Conservation (phyloP, 2,113 vertebrate genomes). For the Pachycephala philippinensis region DNA sequence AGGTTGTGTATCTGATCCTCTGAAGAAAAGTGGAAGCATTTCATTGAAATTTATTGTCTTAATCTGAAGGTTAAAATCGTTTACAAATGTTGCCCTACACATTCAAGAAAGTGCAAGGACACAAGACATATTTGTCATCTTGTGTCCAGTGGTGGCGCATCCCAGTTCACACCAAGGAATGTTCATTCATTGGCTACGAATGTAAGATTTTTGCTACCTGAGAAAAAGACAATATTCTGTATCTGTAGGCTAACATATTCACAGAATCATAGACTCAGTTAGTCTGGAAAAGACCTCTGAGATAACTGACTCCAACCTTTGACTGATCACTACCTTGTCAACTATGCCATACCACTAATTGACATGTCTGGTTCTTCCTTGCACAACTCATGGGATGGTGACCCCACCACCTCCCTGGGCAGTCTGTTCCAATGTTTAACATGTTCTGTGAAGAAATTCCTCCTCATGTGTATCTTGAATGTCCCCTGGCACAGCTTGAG, state of each 20-base stretch:
- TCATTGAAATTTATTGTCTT: background rate
- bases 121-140: background rate
- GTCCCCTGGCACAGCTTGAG: background rate
- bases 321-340: background rate
- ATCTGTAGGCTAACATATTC: background rate
- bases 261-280: background rate
- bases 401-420: background rate
- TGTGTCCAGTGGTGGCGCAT: background rate
- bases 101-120: background rate
- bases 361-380: background rate
- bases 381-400: too few relatives aligned
- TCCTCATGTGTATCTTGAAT: background rate
- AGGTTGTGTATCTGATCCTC: background rate
- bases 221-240: background rate
- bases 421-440: background rate
- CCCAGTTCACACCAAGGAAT: fast-evolving
- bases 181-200: fast-evolving
- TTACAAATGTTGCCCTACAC: background rate
- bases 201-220: background rate
- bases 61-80: background rate
- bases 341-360: fast-evolving
- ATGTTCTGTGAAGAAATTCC: background rate
- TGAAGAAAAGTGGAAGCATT: background rate
- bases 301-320: background rate
- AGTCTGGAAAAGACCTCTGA: background rate